These are phyloP conservation scores for Monoplex corrugatus DNA, from an alignment of 2,888 invertebrate species.

Conservation along the genomic window DNA sequence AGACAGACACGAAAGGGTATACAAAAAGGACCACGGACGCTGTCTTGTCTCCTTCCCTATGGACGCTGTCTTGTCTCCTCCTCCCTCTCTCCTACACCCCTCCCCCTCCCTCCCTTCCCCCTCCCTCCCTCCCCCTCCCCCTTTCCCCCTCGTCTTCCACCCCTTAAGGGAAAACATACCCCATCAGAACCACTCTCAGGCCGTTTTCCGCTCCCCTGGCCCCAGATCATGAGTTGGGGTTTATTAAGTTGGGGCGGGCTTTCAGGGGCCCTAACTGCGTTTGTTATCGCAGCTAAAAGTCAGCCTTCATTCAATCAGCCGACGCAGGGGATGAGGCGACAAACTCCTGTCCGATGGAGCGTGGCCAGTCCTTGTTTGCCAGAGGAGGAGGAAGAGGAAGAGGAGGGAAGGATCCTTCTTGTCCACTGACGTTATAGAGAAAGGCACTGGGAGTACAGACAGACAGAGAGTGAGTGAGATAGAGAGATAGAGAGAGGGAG, in stretches of 20 bases:
- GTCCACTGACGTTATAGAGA: no score
- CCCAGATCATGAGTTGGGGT: constrained; percentile 9
- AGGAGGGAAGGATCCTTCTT: not conserved
- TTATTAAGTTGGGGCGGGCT: constrained; percentile 40
- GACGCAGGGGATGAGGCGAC: constrained; percentile 33
- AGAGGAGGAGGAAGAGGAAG: not conserved
- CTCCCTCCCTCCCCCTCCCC: no score
- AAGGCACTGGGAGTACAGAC: no score
- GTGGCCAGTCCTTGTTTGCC: not conserved
- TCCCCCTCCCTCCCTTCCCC: no score
- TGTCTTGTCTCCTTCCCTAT: no score
- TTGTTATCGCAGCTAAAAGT: constrained; percentile 47
- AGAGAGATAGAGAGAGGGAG: constrained; percentile 13
- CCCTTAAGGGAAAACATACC: constrained; percentile 25
- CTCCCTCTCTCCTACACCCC: not conserved
- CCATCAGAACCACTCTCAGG: constrained; percentile 46
- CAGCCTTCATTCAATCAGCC: constrained; percentile 38
- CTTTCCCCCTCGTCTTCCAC: not conserved
- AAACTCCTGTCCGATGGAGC: constrained; percentile 36
- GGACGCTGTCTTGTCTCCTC: no score
- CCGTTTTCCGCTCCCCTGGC: constrained; percentile 45
- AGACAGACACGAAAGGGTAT: no score
- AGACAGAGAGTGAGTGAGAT: not conserved
- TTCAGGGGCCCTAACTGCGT: constrained; percentile 42
- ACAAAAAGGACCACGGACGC: no score